phyloP scores from a whole-genome alignment of 2,113 vertebrate genomes.

The Platycercus adscitus region DNA sequence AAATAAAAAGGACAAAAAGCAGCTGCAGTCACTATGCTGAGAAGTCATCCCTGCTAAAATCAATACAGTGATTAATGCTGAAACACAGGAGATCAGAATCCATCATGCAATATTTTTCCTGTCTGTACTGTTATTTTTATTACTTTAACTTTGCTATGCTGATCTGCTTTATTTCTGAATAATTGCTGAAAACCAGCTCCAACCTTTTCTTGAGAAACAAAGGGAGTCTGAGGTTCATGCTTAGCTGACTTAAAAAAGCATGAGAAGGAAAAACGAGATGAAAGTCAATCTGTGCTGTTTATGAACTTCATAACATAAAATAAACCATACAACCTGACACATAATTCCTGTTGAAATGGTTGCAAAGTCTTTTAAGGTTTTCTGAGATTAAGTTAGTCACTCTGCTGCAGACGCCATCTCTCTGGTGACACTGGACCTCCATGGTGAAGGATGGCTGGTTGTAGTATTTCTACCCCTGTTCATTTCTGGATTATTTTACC shows the following conservation, averaged over 20 bases:
- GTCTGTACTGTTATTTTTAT: conserved; percentile 49
- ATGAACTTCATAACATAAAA: background rate
- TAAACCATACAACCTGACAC: background rate
- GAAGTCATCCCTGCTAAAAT: conserved; percentile 45
- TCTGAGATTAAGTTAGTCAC: background rate
- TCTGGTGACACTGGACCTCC: background rate
- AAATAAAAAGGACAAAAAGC: conserved; percentile 18
- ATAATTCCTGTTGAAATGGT: background rate
- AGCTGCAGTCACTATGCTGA: background rate
- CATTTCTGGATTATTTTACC: background rate
- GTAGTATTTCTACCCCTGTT: background rate
- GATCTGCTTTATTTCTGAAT: background rate
- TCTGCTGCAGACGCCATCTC: background rate
- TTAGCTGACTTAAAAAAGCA: background rate
- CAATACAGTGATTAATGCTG: conserved; percentile 63
- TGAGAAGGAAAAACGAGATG: background rate
- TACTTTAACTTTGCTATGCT: conserved; percentile 26
- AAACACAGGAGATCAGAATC: conserved; percentile 30
- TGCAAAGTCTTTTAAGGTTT: background rate
- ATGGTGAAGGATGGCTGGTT: background rate
- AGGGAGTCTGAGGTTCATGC: background rate
- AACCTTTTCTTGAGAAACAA: background rate
- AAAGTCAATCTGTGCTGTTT: background rate
- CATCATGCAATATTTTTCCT: conserved; percentile 59
- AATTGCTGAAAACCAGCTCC: background rate